phyloP scores from a whole-genome alignment of 2,113 vertebrate species.

The Pongo pygmaeus region DNA sequence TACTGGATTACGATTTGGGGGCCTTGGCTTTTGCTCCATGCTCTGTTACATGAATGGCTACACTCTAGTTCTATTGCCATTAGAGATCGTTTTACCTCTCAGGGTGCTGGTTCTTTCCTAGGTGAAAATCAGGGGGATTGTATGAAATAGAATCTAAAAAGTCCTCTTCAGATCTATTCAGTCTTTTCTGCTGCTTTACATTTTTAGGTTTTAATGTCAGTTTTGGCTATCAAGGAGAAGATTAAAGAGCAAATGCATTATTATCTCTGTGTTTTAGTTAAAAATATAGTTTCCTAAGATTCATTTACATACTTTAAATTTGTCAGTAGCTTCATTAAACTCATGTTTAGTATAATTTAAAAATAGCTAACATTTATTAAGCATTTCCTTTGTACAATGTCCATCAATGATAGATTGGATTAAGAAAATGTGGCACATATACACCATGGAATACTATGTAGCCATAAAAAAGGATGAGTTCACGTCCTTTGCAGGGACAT shows the following conservation, averaged over 20 bases:
- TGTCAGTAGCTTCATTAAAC: background rate
- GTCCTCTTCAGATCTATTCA: background rate
- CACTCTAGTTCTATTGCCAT: too few relatives aligned
- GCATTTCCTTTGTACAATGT: background rate
- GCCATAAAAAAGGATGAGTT: too few relatives aligned
- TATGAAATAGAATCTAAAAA: background rate
- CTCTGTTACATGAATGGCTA: background rate
- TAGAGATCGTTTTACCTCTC: background rate
- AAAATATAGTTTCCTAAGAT: background rate
- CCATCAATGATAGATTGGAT: too few relatives aligned
- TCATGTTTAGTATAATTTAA: background rate
- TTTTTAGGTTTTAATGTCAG: background rate
- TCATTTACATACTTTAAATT: slow-evolving; percentile 3
- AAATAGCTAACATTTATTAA: background rate
- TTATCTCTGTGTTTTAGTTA: background rate
- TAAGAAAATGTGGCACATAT: too few relatives aligned
- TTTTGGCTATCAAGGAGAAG: background rate
- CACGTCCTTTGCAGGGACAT: too few relatives aligned
- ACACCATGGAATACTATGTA: too few relatives aligned
- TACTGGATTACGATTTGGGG: background rate
- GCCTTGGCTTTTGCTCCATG: background rate
- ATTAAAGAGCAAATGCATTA: background rate
- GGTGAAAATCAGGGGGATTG: background rate
- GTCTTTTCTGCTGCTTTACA: background rate
- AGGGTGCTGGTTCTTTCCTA: background rate